Conservation (phyloP, 2,888 invertebrate species). For the Pardosa pseudoannulata region DNA sequence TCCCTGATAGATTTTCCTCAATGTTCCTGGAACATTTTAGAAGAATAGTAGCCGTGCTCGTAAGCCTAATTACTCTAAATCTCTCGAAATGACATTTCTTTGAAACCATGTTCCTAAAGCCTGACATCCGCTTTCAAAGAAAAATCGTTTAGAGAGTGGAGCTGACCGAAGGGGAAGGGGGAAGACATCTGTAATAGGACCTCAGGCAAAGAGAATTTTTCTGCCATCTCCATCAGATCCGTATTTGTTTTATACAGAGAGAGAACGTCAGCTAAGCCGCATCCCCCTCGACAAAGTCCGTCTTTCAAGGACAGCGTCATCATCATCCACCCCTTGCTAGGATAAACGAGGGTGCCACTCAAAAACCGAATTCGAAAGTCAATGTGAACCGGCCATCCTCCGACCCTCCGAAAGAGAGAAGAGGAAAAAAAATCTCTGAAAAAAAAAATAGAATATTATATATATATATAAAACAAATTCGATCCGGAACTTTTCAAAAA, state of each 20-base stretch:
- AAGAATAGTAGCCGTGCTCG: neutral
- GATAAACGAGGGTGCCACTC: constrained; percentile 11
- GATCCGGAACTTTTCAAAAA: constrained; percentile 52
- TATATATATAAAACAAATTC: constrained; percentile 19
- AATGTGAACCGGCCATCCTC: neutral
- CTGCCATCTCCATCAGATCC: neutral
- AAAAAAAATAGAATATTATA: no score
- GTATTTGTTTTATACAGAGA: constrained; percentile 15
- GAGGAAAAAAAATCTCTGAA: neutral
- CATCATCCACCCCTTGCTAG: neutral
- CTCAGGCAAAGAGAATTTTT: neutral
- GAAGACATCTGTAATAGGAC: neutral
- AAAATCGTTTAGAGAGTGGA: constrained; percentile 2
- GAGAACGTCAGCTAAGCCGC: neutral
- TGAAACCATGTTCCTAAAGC: neutral
- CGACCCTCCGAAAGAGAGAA: neutral
- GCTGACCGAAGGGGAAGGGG: neutral
- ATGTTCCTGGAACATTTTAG: neutral
- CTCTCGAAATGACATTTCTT: constrained; percentile 2
- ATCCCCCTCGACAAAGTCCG: constrained; percentile 6
- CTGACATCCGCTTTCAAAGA: constrained; percentile 14
- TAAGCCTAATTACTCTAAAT: constrained; percentile 7
- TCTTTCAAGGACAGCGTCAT: constrained; percentile 25
- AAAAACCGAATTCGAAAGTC: constrained; percentile 26
- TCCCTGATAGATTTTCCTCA: no score